phyloP scores from a whole-genome alignment of 2,888 invertebrate genomes.

The Epistrophe grossulariae region DNA sequence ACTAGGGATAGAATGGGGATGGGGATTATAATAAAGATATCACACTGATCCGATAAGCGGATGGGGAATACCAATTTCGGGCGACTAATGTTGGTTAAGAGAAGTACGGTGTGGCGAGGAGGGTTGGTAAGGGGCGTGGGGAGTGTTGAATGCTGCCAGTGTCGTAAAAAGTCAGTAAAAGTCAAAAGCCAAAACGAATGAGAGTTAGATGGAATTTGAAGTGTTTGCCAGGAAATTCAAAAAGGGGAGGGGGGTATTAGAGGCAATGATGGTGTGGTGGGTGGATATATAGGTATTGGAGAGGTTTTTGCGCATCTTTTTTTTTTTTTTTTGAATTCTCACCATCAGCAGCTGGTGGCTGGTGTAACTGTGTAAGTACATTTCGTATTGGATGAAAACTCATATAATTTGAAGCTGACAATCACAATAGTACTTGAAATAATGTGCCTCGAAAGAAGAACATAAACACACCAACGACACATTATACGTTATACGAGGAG shows the following conservation, averaged over 20 bases:
- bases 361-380: not conserved
- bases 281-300: not conserved
- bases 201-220: slow-evolving; percentile 45
- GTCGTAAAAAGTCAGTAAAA: slow-evolving; percentile 47
- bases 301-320: slow-evolving; percentile 7
- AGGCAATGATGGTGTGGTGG: not conserved
- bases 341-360: slow-evolving; percentile 6
- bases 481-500: not conserved
- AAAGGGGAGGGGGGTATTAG: no score
- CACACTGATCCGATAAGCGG: slow-evolving; percentile 64
- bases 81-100: slow-evolving; percentile 37
- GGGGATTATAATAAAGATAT: slow-evolving; percentile 50
- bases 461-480: slow-evolving; percentile 13
- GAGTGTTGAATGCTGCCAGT: not conserved
- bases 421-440: slow-evolving; percentile 24
- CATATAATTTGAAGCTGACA: slow-evolving; percentile 2
- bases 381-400: slow-evolving; percentile 1
- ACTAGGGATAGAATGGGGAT: not conserved
- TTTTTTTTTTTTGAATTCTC: slow-evolving; percentile 12
- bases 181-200: slow-evolving; percentile 63
- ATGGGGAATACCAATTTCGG: slow-evolving; percentile 50
- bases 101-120: not conserved
- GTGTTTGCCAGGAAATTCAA: slow-evolving; percentile 17
- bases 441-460: slow-evolving; percentile 28
- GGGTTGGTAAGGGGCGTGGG: not conserved